Base-by-base conservation (phyloP, 2,113 vertebrate species). In the Cebus imitator region DNA sequence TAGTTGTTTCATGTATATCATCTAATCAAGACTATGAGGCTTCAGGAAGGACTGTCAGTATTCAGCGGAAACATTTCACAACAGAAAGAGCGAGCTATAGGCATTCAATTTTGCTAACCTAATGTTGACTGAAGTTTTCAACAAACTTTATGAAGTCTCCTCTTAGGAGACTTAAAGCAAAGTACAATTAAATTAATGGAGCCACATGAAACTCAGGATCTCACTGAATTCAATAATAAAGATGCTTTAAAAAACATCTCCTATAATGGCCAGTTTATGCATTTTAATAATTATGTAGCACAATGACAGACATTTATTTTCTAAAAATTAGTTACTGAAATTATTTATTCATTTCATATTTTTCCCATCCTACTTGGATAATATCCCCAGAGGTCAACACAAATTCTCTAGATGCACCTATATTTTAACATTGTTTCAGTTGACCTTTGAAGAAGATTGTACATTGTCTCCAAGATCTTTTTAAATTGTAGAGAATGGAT, bases 1-100 rank as follows among this genome's bases (percentile, higher is more conserved):
- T 10, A 12, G 11, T 6, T 27, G 13, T 9, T 35, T 9, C n/a
- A 5, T 0, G 1, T 14, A 8, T 1, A 43, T 21, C 27, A 17
- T n/a, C 6, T 68, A 30, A 30, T 40, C 68, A 40, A 25, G 64
- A 35, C 8, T 17, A 17, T 1, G 3, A 52, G 80, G 78, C 50
- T 48, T 48, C 37, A 1, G 35, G 16, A 52, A 83, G 48, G 3
- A 27, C 58, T 23, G 30, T 8, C 16, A 4, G 17, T 10, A 14
- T 21, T 18, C 27, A 7, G 14, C 3, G 6, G 7, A 20, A 81
- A 40, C 20, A 66, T 1, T 3, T 52, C 52, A 20, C 4, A 10
- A 6, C 21, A 57, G 61, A 57, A 32, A 81, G 1, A 16, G 66
- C 8, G n/a, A 43, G 35, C 1, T 10, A 35, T 2, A n/a, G 21